Evolutionary conservation across 2,797 vertebrate genomes (phyloP).

Genomic region (Galago senegalensis): DNA sequence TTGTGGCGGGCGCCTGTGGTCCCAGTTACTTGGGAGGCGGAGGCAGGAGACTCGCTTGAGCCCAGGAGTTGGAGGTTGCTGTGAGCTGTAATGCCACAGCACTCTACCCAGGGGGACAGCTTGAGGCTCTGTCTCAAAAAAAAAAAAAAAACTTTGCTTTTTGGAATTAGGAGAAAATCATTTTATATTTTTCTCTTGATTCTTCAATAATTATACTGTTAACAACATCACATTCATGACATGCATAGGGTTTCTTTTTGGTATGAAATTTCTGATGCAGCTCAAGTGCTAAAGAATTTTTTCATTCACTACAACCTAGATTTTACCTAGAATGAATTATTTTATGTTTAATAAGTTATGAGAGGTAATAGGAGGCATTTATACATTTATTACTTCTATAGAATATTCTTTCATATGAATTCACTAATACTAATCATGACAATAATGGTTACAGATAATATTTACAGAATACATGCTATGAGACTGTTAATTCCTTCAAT

Average conservation of each 20-base stretch:
- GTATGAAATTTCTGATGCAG: slow-evolving; percentile 41
- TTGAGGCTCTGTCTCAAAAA: too few species aligned
- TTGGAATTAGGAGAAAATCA: slow-evolving; percentile 42
- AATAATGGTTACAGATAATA: slow-evolving; percentile 42
- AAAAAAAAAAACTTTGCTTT: slow-evolving; percentile 46
- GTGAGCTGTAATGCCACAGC: too few species aligned
- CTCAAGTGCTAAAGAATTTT: slow-evolving; percentile 23
- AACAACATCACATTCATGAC: not conserved
- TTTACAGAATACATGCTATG: slow-evolving; percentile 70
- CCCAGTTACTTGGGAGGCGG: too few species aligned
- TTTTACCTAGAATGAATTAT: slow-evolving; percentile 69
- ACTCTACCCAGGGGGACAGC: too few species aligned
- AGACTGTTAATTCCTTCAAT: slow-evolving; percentile 63
- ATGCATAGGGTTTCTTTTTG: slow-evolving; percentile 44
- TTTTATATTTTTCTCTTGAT: slow-evolving; percentile 22
- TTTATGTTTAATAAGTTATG: slow-evolving; percentile 37
- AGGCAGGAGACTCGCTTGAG: too few species aligned
- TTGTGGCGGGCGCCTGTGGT: too few species aligned
- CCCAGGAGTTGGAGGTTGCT: too few species aligned
- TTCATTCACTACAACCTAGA: slow-evolving; percentile 11
- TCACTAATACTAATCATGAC: slow-evolving; percentile 69
- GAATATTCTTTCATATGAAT: slow-evolving; percentile 66
- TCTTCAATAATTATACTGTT: slow-evolving; percentile 11
- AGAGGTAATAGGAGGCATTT: slow-evolving; percentile 56
- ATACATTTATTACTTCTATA: slow-evolving; percentile 56